Conservation (phyloP, 2,888 invertebrate genomes). For the Pseudococcus viburni region DNA sequence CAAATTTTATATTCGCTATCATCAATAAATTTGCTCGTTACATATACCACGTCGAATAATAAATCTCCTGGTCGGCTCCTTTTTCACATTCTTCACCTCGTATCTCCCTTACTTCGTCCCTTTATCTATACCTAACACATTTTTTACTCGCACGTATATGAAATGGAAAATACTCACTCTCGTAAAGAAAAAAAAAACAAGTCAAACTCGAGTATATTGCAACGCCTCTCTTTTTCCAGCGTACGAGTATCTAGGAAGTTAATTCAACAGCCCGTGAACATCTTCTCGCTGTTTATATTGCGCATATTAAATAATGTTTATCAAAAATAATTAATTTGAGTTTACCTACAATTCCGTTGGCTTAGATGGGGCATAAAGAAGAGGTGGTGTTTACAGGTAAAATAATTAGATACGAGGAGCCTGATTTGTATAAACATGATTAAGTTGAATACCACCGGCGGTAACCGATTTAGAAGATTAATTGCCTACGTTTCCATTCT, state of each 20-base stretch:
- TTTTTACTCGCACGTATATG: not conserved
- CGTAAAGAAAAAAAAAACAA: not conserved
- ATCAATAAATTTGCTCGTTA: slow-evolving; percentile 23
- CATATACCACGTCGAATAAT: slow-evolving; percentile 26
- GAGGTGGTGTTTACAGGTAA: not conserved
- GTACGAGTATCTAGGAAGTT: slow-evolving; percentile 10
- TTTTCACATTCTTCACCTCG: not conserved
- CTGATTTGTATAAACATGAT: slow-evolving; percentile 28
- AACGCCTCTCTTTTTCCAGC: not conserved
- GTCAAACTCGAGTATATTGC: not conserved
- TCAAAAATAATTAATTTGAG: slow-evolving; percentile 16
- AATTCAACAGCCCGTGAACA: slow-evolving; percentile 29
- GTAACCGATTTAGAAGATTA: slow-evolving; percentile 32
- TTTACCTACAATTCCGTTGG: slow-evolving; percentile 4
- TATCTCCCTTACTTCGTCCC: not conserved
- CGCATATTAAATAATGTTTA: slow-evolving; percentile 36
- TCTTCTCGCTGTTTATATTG: not conserved
- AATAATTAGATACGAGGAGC: slow-evolving; percentile 8
- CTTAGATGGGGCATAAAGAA: not conserved
- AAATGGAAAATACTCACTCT: not conserved
- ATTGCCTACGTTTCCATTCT: not conserved
- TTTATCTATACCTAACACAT: not conserved
- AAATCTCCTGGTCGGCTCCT: slow-evolving; percentile 6
- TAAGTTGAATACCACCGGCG: slow-evolving; percentile 30
- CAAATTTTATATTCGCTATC: slow-evolving; percentile 23